phyloP scores from a whole-genome alignment of 2,113 vertebrate species.

The Malaclemys terrapin region DNA sequence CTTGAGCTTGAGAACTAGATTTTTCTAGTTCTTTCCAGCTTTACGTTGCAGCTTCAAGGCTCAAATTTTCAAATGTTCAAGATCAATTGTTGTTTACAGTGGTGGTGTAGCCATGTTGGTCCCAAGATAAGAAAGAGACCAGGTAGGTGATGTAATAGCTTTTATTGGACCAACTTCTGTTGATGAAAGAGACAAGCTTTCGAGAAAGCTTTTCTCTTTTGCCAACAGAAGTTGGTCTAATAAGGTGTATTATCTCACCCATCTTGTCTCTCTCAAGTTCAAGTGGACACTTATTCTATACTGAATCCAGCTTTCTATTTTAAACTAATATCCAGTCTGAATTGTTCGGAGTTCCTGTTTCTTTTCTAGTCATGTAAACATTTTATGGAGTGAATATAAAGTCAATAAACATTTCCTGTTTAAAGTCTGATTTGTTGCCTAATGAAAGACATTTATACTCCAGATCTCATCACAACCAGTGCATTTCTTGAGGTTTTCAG shows the following conservation, averaged over 20 bases:
- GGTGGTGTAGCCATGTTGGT: neutral
- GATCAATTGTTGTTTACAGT: neutral
- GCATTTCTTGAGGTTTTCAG: neutral
- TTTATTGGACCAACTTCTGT: no score
- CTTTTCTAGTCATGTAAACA: neutral
- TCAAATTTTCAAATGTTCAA: neutral
- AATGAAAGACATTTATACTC: slow-evolving; percentile 45
- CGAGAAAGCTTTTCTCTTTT: neutral
- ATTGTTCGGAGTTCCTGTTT: slow-evolving; percentile 31
- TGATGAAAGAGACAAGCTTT: no score
- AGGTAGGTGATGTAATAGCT: no score
- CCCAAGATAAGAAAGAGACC: neutral
- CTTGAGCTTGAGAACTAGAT: fast-evolving
- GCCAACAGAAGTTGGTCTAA: neutral
- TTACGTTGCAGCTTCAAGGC: neutral
- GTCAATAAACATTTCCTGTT: slow-evolving; percentile 69
- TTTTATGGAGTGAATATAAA: slow-evolving; percentile 62
- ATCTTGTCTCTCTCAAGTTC: neutral
- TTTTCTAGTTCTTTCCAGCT: neutral
- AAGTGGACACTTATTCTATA: neutral
- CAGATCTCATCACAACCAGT: neutral
- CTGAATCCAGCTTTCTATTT: slow-evolving; percentile 8
- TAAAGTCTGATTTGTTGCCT: slow-evolving; percentile 11
- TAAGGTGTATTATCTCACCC: neutral
- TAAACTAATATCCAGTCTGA: neutral